Evolutionary conservation across 1,140 invertebrate genomes (phyloP).

Genomic region (Chlorops oryzae): DNA sequence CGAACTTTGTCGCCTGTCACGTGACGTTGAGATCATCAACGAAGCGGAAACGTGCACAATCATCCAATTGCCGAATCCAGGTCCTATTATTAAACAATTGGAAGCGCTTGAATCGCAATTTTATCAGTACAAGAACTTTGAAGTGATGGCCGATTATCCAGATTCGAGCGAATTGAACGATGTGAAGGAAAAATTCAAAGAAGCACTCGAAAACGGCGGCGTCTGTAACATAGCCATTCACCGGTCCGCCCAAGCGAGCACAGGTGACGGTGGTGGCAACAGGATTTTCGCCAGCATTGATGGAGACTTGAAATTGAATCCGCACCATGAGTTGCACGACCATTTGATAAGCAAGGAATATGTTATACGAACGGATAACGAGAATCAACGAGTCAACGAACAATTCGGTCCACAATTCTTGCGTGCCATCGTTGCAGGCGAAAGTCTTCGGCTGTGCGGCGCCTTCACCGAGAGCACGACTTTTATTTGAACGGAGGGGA

Average conservation of each 20-base stretch:
- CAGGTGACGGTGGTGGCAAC: conserved; percentile 5
- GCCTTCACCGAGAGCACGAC: conserved; percentile 45
- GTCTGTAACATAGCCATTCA: conserved; percentile 32
- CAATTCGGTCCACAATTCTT: conserved; percentile 44
- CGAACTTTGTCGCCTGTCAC: conserved; percentile 33
- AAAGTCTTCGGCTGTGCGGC: conserved; percentile 40
- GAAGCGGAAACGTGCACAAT: conserved; percentile 9
- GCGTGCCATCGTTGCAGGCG: conserved; percentile 36
- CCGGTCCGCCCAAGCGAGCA: conserved; percentile 17
- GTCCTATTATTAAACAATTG: conserved; percentile 19
- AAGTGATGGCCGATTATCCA: conserved; percentile 22
- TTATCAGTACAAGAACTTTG: conserved; percentile 38
- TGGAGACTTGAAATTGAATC: conserved; percentile 22
- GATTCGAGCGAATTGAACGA: background rate
- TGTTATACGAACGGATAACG: conserved; percentile 32
- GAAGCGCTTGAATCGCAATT: conserved; percentile 30
- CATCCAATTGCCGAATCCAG: conserved; percentile 18
- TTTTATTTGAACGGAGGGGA: conserved; percentile 24
- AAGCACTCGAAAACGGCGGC: conserved; percentile 30
- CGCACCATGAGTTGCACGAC: conserved; percentile 25
- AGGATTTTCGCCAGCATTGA: conserved; percentile 11
- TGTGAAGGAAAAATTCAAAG: conserved; percentile 30
- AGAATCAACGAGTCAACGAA: conserved; percentile 13
- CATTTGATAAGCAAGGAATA: conserved; percentile 41
- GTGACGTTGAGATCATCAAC: conserved; percentile 11